Evolutionary conservation across 2,888 invertebrate species (phyloP).

Genomic region (Cheilosia pagana): DNA sequence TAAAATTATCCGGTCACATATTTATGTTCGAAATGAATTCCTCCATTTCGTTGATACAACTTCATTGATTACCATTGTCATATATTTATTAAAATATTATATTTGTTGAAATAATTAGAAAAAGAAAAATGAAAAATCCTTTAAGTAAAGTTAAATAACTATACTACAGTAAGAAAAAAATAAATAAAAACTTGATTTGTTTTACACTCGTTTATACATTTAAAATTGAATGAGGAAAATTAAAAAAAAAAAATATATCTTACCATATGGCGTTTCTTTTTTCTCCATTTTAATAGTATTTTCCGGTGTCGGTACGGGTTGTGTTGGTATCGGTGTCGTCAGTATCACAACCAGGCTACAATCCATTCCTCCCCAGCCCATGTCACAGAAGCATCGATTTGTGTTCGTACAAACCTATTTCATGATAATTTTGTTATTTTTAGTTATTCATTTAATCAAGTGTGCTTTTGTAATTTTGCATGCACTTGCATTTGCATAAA

Average conservation of each 20-base stretch:
- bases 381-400: slow-evolving; percentile 95
- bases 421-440: slow-evolving; percentile 15
- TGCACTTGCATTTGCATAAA: too few relatives aligned
- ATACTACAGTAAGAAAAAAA: slow-evolving; percentile 37
- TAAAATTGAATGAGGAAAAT: not conserved
- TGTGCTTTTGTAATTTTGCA: too few relatives aligned
- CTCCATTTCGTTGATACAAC: slow-evolving; percentile 44
- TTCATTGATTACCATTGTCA: slow-evolving; percentile 78
- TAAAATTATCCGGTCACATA: slow-evolving; percentile 61
- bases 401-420: slow-evolving; percentile 94
- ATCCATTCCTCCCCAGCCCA: slow-evolving; percentile 94
- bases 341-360: slow-evolving; percentile 91
- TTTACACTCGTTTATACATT: slow-evolving; percentile 1
- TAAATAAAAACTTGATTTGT: slow-evolving; percentile 29
- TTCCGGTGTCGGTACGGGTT: slow-evolving; percentile 85
- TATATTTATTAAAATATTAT: slow-evolving; percentile 46
- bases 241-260: slow-evolving; percentile 81
- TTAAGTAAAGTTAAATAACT: slow-evolving; percentile 12
- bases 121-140: not conserved
- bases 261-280: slow-evolving; percentile 97
- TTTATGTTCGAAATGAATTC: slow-evolving; percentile 25
- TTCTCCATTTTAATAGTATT: slow-evolving; percentile 89
- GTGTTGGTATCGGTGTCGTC: slow-evolving; percentile 86
- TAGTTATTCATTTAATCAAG: not conserved
- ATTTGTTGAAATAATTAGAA: slow-evolving; percentile 8